A percentile compares a stretch with the other conserved stretches of the same genome.
These are phyloP conservation scores for Troides oblongomaculatus DNA, from an alignment of 2,888 invertebrate genomes.

Conservation along the genomic window DNA sequence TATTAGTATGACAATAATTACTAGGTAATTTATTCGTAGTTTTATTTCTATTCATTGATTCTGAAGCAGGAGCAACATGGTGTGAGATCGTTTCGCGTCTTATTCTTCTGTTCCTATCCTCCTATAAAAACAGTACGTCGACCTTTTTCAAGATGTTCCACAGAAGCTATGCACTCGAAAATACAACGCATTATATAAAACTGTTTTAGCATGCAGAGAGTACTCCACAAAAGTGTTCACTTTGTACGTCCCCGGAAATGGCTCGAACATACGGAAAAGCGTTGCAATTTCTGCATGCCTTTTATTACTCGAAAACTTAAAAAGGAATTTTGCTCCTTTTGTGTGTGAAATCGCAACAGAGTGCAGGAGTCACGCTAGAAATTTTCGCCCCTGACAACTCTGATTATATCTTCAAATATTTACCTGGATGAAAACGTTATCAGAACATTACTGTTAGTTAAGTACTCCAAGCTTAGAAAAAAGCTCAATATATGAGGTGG, in stretches of 20 bases:
- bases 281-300: constrained; percentile 23
- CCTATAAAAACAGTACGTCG: not conserved
- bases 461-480: too few species aligned
- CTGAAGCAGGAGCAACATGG: not conserved
- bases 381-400: not conserved
- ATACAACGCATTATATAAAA: constrained; percentile 17
- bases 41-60: not conserved
- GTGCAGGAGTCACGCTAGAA: constrained; percentile 6
- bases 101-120: not conserved
- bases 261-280: constrained; percentile 23
- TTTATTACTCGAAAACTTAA: constrained; percentile 22
- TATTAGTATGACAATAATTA: too few species aligned
- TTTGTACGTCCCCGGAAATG: constrained; percentile 24
- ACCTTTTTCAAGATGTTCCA: not conserved
- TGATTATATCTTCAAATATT: not conserved
- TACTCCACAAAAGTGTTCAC: constrained; percentile 20
- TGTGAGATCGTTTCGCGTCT: not conserved
- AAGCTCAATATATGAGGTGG: too few species aligned
- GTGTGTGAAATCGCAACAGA: constrained; percentile 1
- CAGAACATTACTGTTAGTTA: too few species aligned
- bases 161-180: not conserved
- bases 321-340: constrained; percentile 21
- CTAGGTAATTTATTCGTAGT: too few species aligned
- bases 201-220: constrained; percentile 19
- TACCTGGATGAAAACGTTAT: not conserved